phyloP scores from a whole-genome alignment of 2,113 vertebrate species.

The Calyptommatus sinebrachiatus region DNA sequence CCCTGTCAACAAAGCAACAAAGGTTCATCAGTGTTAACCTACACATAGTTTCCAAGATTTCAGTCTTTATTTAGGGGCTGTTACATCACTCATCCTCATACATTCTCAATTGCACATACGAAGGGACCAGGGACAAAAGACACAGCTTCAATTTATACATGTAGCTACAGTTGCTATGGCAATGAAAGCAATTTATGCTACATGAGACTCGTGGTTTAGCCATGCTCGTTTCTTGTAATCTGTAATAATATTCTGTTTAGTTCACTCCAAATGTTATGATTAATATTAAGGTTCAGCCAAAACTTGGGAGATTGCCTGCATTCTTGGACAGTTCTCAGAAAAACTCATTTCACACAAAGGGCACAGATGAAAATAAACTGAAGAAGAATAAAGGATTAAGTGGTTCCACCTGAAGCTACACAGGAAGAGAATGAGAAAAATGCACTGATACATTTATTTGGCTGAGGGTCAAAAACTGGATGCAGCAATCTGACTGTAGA shows the following conservation, averaged over 20 bases:
- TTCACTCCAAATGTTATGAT: neutral
- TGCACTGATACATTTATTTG: neutral
- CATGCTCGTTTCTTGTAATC: constrained; percentile 18
- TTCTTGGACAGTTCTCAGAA: neutral
- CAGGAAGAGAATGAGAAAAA: neutral
- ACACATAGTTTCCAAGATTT: neutral
- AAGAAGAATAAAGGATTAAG: neutral
- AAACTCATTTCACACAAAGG: neutral
- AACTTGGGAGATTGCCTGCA: neutral
- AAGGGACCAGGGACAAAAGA: neutral
- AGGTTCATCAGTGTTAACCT: constrained; percentile 30
- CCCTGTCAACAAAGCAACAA: constrained; percentile 77
- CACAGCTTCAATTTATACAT: neutral
- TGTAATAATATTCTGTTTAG: constrained; percentile 15
- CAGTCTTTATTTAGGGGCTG: constrained; percentile 2
- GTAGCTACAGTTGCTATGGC: neutral
- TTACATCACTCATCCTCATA: neutral
- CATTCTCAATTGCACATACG: neutral
- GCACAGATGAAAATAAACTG: neutral
- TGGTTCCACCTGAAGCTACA: neutral
- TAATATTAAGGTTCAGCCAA: neutral
- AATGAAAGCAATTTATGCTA: constrained; percentile 15
- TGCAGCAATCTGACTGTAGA: neutral
- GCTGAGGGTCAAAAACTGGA: neutral
- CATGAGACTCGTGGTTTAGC: constrained; percentile 22